Percentiles rank a stretch among this genome's conserved stretches.
phyloP scores from a whole-genome alignment of 2,113 vertebrate species.

The Spea multiplicata region DNA sequence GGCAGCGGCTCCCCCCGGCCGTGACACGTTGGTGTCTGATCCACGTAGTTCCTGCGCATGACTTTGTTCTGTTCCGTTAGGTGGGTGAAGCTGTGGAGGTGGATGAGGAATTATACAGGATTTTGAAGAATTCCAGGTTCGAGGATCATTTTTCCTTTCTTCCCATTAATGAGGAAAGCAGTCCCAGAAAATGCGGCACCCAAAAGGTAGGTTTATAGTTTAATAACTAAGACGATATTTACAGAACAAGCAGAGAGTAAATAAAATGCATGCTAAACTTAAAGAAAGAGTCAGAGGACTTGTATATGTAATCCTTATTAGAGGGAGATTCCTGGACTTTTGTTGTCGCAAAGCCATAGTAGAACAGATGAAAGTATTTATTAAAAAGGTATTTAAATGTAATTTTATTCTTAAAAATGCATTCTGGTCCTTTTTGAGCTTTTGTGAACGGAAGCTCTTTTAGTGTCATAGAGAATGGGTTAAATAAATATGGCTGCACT shows the following conservation, averaged over 20 bases:
- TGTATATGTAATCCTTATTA: not conserved
- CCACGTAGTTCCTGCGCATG: not conserved
- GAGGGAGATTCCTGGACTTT: not conserved
- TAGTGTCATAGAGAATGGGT: too few relatives aligned
- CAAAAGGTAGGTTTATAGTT: conserved; percentile 63
- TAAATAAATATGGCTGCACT: too few relatives aligned
- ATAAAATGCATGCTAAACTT: not conserved
- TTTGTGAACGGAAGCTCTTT: too few relatives aligned
- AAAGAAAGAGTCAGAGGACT: too few relatives aligned
- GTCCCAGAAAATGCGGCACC: conserved; percentile 45
- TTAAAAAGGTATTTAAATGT: not conserved
- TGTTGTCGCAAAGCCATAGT: not conserved
- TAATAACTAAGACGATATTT: not conserved
- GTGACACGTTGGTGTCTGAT: not conserved
- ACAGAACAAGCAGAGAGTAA: not conserved
- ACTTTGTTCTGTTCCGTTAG: conserved; percentile 54
- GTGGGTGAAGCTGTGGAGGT: conserved; percentile 67
- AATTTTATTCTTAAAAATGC: not conserved
- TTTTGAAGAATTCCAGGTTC: conserved; percentile 78
- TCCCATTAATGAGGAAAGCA: conserved; percentile 29
- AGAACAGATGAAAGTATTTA: not conserved
- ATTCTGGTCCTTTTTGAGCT: too few relatives aligned
- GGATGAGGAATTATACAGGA: conserved; percentile 69
- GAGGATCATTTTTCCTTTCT: conserved; percentile 66
- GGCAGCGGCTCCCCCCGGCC: not conserved